A percentile compares a stretch with the other conserved stretches of the same genome.
phyloP scores from a whole-genome alignment of 2,888 invertebrate genomes.

The Eilema sororculum region DNA sequence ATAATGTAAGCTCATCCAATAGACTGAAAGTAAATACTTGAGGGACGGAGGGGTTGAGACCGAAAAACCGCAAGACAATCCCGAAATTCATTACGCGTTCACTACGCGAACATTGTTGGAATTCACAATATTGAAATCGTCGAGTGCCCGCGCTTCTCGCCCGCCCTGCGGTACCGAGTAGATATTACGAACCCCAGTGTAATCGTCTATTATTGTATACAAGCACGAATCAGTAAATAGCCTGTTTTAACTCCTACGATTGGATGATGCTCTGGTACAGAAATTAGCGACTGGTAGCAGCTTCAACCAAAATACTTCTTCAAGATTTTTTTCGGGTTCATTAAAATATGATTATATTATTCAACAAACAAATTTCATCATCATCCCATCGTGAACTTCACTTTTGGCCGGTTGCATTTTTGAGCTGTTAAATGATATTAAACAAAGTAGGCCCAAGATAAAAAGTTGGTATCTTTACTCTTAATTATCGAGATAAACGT shows the following conservation, averaged over 20 bases:
- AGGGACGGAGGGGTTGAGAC: constrained; percentile 68
- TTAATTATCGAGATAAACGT: too few relatives aligned
- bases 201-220: constrained; percentile 68
- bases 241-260: constrained; percentile 53
- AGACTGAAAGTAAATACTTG: constrained; percentile 68
- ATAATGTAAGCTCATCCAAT: constrained; percentile 63
- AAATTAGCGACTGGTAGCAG: not conserved
- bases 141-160: constrained; percentile 54
- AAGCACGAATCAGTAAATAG: constrained; percentile 75
- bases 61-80: constrained; percentile 85
- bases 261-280: constrained; percentile 6
- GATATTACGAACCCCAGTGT: constrained; percentile 67
- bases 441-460: too few relatives aligned
- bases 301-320: not conserved
- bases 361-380: too few relatives aligned
- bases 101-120: constrained; percentile 77
- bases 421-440: too few relatives aligned
- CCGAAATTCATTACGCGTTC: constrained; percentile 85
- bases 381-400: too few relatives aligned
- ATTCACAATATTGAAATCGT: constrained; percentile 86
- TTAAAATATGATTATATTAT: too few relatives aligned
- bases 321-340: too few relatives aligned
- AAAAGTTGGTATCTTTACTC: too few relatives aligned
- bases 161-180: constrained; percentile 31
- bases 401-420: too few relatives aligned